Conservation (phyloP, 2,888 invertebrate species). For the Temnothorax unifasciatus region DNA sequence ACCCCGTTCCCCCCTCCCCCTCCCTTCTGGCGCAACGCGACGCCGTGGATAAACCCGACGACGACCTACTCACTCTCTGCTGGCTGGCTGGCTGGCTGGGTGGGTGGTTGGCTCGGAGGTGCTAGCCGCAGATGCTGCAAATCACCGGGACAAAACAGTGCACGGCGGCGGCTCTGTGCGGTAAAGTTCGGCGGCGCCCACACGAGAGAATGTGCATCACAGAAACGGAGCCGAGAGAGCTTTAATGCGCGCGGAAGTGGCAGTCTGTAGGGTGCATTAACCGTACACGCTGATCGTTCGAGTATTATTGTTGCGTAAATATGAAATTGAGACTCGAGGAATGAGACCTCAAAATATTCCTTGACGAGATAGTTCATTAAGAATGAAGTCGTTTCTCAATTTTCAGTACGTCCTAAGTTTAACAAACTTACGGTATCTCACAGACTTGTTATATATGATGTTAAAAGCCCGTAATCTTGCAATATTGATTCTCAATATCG, state of each 20-base stretch:
- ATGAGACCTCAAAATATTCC: neutral
- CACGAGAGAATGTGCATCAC: slow-evolving; percentile 42
- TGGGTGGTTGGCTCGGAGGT: slow-evolving; percentile 72
- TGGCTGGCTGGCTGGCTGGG: slow-evolving; percentile 58
- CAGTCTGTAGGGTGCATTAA: slow-evolving; percentile 43
- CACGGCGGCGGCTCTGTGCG: slow-evolving; percentile 71
- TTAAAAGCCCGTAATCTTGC: neutral
- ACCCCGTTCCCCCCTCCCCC: neutral
- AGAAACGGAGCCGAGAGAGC: slow-evolving; percentile 53
- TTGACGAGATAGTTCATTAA: neutral
- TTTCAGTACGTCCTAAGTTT: neutral
- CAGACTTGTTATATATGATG: neutral
- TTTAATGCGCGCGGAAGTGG: slow-evolving; percentile 44
- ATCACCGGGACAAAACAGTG: slow-evolving; percentile 85
- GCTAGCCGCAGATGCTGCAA: slow-evolving; percentile 85
- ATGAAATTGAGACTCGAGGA: neutral
- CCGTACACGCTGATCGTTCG: neutral
- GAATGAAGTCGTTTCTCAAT: neutral
- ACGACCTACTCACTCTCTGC: slow-evolving; percentile 56
- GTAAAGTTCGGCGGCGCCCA: slow-evolving; percentile 78
- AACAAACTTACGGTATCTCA: neutral
- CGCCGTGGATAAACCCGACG: slow-evolving; percentile 42
- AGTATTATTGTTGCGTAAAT: slow-evolving; percentile 29
- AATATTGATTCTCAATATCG: slow-evolving; percentile 2
- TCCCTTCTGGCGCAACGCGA: slow-evolving; percentile 61